Evolutionary conservation across 2,888 invertebrate genomes (phyloP), one percentile per base, ranked within the genome.

Genomic region (Plusia festucae): DNA sequence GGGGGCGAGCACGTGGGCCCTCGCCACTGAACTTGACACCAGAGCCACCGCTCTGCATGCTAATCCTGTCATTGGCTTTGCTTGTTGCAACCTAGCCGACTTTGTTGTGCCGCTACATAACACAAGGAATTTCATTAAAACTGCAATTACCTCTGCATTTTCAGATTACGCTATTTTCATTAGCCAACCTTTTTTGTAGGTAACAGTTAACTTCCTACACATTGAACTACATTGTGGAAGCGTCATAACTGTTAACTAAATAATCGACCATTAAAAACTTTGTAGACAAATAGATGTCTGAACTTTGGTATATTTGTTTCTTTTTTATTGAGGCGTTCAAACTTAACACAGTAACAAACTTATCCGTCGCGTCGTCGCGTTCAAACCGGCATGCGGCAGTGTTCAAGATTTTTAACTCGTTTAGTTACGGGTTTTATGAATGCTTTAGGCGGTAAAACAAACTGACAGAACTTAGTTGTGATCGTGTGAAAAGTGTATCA

Each of bases 11-110:
- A 92, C 92, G 93, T 93, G 90, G 91, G 91, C 78, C 81, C 77
- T 90, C 88, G 91, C 88, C 93, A 94, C 90, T 95, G 93, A 95
- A 93, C 93, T 94, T 93, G 92, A 89, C 85, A 82, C 76, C 77
- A 78, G 73, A 79, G 76, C 79, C 80, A 81, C 73, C 81, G 85
- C 83, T 72, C 73, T 84, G 87, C 87, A 90, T 89, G 86, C 85
- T 90, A 90, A 91, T 89, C 88, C 88, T 87, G 82, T 82, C 78
- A 75, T 74, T 73, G 70, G 65, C 78, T 73, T 72, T 73, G 74
- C 61, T 62, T 62, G 53, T 68, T 60, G 60, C 71, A 59, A 75
- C 54, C 69, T 68, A 70, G 56, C 62, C 68, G 65, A 77, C 65
- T 68, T 74, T 66, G 70, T 68, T 58, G 46, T 60, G 27, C 24